These are phyloP conservation scores for Parnassius orleans DNA, from an alignment of 2,888 invertebrate genomes.

Conservation along the genomic window DNA sequence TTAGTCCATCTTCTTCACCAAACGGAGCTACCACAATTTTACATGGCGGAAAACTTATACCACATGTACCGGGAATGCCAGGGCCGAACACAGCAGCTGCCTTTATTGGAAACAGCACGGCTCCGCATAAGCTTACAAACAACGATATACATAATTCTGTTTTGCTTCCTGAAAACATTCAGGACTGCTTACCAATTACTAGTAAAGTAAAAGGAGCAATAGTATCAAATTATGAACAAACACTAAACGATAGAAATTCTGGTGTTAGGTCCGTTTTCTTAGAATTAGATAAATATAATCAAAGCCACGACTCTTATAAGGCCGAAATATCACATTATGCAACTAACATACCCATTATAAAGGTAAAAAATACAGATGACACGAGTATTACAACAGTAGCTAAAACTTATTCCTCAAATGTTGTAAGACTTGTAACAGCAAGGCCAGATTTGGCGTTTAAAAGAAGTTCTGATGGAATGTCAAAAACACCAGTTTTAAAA, in stretches of 20 bases:
- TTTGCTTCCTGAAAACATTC: conserved; percentile 42
- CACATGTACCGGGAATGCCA: conserved; percentile 93
- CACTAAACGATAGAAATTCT: conserved; percentile 50
- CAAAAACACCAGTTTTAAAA: conserved; percentile 59
- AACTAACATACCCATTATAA: conserved; percentile 59
- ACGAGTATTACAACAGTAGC: conserved; percentile 43
- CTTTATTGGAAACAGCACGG: conserved; percentile 50
- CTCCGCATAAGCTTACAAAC: conserved; percentile 45
- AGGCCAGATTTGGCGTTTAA: conserved; percentile 58
- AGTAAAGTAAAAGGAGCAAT: conserved; percentile 37
- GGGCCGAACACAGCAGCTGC: conserved; percentile 85
- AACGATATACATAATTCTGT: conserved; percentile 46
- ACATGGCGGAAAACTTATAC: conserved; percentile 88
- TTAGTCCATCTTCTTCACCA: conserved; percentile 69
- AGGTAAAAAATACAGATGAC: conserved; percentile 67
- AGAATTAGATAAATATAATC: conserved; percentile 51
- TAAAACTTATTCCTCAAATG: conserved; percentile 43
- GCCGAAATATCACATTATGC: conserved; percentile 47
- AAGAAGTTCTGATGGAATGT: conserved; percentile 58
- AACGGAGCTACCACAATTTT: conserved; percentile 83
- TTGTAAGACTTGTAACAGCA: conserved; percentile 41
- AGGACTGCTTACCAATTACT: conserved; percentile 7
- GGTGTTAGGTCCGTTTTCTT: conserved; percentile 35
- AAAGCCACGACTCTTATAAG: conserved; percentile 45
- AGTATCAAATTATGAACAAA: conserved; percentile 52